Evolutionary conservation across 2,797 vertebrate species (phyloP).

Genomic region (Sebastes vulpes): DNA sequence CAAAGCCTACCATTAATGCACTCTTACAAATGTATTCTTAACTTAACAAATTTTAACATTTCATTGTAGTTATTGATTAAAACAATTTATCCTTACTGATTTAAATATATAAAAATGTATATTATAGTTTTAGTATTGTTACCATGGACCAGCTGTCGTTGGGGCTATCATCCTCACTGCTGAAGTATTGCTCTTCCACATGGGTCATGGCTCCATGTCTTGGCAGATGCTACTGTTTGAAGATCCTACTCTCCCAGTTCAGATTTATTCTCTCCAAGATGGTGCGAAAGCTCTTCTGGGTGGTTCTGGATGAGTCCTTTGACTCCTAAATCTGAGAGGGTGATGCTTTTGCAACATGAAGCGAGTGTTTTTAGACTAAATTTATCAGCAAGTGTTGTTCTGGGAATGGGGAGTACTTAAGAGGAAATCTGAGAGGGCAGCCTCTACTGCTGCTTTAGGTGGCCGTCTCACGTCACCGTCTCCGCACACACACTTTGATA

Average conservation of each 20-base stretch:
- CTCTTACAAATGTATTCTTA: neutral
- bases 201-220: slow-evolving; percentile 31
- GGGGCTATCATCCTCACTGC: slow-evolving; percentile 50
- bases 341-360: slow-evolving; percentile 9
- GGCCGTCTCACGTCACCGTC: neutral
- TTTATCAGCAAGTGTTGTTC: slow-evolving; percentile 67
- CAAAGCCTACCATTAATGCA: neutral
- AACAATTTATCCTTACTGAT: neutral
- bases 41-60: neutral
- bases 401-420: slow-evolving; percentile 64
- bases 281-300: neutral
- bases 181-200: slow-evolving; percentile 32
- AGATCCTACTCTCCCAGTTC: neutral
- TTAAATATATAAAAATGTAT: neutral
- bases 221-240: neutral
- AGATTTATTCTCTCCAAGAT: neutral
- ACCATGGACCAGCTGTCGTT: slow-evolving; percentile 83
- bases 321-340: slow-evolving; percentile 15
- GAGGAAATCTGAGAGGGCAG: slow-evolving; percentile 74
- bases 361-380: slow-evolving; percentile 64
- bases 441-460: slow-evolving; percentile 8
- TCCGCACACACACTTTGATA: neutral
- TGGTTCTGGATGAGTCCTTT: neutral
- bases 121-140: slow-evolving; percentile 50
- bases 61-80: neutral